Conservation (phyloP, 2,888 invertebrate genomes). For the Leucozona laternaria region DNA sequence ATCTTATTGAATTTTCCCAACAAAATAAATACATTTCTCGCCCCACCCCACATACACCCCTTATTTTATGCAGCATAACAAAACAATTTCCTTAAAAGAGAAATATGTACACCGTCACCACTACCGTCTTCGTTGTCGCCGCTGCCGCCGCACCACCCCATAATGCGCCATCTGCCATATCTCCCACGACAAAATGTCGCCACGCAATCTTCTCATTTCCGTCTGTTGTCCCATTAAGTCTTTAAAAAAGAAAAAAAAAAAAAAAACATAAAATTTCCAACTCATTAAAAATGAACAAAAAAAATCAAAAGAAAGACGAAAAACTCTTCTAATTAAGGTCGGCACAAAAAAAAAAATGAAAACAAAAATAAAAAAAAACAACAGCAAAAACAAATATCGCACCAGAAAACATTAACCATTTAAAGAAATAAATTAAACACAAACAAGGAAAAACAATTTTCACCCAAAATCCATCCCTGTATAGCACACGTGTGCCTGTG, state of each 20-base stretch:
- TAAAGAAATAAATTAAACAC: slow-evolving; percentile 45
- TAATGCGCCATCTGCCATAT: slow-evolving; percentile 46
- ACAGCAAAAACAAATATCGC: slow-evolving; percentile 21
- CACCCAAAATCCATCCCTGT: neutral
- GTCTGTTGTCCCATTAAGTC: slow-evolving; percentile 35
- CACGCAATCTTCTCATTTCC: slow-evolving; percentile 37
- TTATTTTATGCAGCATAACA: slow-evolving; percentile 15
- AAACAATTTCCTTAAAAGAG: slow-evolving; percentile 49
- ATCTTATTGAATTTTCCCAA: slow-evolving; percentile 11
- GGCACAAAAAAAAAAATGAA: neutral
- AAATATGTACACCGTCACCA: neutral
- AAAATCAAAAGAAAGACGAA: neutral
- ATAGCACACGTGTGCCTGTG: slow-evolving; percentile 51
- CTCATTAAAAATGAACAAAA: slow-evolving; percentile 10
- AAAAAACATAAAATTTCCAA: slow-evolving; percentile 27
- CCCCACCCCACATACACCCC: neutral
- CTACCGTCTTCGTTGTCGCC: neutral
- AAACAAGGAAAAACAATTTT: slow-evolving; percentile 40
- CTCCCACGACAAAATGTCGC: slow-evolving; percentile 57
- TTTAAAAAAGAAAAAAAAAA: slow-evolving; percentile 55
- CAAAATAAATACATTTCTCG: neutral
- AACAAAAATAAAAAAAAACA: slow-evolving; percentile 1
- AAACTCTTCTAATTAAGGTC: slow-evolving; percentile 60
- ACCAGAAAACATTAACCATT: slow-evolving; percentile 48
- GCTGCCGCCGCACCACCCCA: neutral